phyloP scores from a whole-genome alignment of 2,113 vertebrate species.

The Chionodraco myersi region DNA sequence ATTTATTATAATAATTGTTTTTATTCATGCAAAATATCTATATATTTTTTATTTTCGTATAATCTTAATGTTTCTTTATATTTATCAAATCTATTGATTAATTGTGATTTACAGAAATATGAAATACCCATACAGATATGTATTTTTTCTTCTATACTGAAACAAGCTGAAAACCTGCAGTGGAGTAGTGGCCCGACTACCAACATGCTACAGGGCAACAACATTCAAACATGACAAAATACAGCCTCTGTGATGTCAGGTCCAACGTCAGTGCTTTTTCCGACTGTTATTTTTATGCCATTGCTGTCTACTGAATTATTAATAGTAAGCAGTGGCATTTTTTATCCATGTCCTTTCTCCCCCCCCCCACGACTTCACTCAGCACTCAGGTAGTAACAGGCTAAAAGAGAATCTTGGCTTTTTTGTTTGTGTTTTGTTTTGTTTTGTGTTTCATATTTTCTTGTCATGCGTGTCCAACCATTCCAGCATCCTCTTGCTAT shows the following conservation, averaged over 20 bases:
- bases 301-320: slow-evolving; percentile 78
- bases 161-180: no score
- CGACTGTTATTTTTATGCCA: slow-evolving; percentile 75
- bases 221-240: slow-evolving; percentile 52
- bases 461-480: slow-evolving; percentile 56
- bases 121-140: no score
- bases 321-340: slow-evolving; percentile 69
- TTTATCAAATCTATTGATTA: no score
- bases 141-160: no score
- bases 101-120: no score
- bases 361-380: slow-evolving; percentile 52
- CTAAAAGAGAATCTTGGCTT: slow-evolving; percentile 42
- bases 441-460: slow-evolving; percentile 4
- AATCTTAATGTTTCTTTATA: no score
- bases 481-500: slow-evolving; percentile 30
- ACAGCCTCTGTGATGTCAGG: slow-evolving; percentile 51
- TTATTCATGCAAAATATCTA: no score
- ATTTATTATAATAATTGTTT: no score
- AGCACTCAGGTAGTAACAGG: slow-evolving; percentile 57
- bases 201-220: no score
- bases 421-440: slow-evolving; percentile 25
- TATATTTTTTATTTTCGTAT: no score
- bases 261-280: slow-evolving; percentile 52
- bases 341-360: slow-evolving; percentile 61
- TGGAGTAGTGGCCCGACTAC: no score